Conservation (phyloP, 2,797 vertebrate species). For the Pseudomugil tenellus region DNA sequence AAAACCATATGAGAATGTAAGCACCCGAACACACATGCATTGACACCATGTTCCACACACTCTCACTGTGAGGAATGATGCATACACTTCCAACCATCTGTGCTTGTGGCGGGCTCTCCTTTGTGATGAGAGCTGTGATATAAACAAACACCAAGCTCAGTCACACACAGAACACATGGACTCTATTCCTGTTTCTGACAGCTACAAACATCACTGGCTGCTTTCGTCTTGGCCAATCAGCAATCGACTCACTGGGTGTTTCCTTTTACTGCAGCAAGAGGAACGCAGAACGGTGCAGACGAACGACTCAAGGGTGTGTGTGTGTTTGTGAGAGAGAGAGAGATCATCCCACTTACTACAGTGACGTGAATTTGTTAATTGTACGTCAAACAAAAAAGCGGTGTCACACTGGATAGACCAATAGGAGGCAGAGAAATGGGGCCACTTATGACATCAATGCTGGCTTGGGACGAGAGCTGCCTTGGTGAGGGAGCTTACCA, state of each 20-base stretch:
- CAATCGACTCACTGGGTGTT: slow-evolving; percentile 58
- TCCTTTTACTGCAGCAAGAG: slow-evolving; percentile 61
- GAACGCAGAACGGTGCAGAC: slow-evolving; percentile 41
- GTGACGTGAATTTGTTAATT: slow-evolving; percentile 70
- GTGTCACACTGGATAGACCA: slow-evolving; percentile 65
- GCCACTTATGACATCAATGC: slow-evolving; percentile 79
- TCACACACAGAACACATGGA: slow-evolving; percentile 17
- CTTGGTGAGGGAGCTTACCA: slow-evolving; percentile 76
- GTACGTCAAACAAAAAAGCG: slow-evolving; percentile 69
- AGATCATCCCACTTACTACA: slow-evolving; percentile 67
- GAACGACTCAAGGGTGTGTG: slow-evolving; percentile 31
- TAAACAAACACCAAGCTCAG: slow-evolving; percentile 21
- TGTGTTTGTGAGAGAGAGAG: slow-evolving; percentile 33
- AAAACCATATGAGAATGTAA: not conserved
- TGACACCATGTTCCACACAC: no score
- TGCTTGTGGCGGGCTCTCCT: slow-evolving; percentile 6
- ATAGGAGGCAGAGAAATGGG: slow-evolving; percentile 73
- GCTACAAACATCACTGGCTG: slow-evolving; percentile 57
- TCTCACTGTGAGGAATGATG: slow-evolving; percentile 9
- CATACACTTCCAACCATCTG: slow-evolving; percentile 21
- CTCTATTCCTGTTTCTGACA: slow-evolving; percentile 60
- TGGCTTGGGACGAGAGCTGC: slow-evolving; percentile 70
- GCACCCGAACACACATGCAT: not conserved
- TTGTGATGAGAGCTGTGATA: slow-evolving; percentile 18
- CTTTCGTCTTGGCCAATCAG: slow-evolving; percentile 66